Percentiles rank a stretch among this genome's conserved stretches.
Evolutionary conservation across 2,888 invertebrate genomes (phyloP).

Genomic region (Zygothrica quintamaculata): DNA sequence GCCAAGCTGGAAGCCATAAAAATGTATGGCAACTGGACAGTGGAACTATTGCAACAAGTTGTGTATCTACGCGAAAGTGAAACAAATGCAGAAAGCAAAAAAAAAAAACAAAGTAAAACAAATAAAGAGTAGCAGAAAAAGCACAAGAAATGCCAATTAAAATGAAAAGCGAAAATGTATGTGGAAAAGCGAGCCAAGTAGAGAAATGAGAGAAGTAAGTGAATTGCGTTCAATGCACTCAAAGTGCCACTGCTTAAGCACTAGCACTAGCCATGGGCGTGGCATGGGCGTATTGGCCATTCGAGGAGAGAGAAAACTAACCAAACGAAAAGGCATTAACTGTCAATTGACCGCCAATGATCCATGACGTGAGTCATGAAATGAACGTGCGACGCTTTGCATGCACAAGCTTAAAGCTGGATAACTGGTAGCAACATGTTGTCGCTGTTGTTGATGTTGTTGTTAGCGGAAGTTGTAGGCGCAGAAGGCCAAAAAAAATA

Average conservation of each 20-base stretch:
- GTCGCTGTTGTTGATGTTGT: too few relatives aligned
- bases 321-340: constrained; percentile 14
- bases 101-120: constrained; percentile 48
- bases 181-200: constrained; percentile 55
- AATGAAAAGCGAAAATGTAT: constrained; percentile 67
- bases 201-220: constrained; percentile 49
- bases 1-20: constrained; percentile 58
- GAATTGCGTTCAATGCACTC: constrained; percentile 76
- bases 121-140: too few relatives aligned
- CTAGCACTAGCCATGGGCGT: constrained; percentile 36
- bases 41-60: constrained; percentile 76
- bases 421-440: constrained; percentile 30
- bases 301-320: constrained; percentile 1
- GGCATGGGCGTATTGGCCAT: constrained; percentile 40
- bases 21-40: constrained; percentile 36
- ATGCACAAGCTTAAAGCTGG: constrained; percentile 41
- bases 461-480: constrained; percentile 71
- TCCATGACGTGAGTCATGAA: constrained; percentile 58
- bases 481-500: constrained; percentile 42
- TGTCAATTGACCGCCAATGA: constrained; percentile 26
- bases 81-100: constrained; percentile 9
- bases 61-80: constrained; percentile 62
- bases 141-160: constrained; percentile 68
- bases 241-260: not conserved
- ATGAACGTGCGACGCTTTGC: constrained; percentile 37